Evolutionary conservation across 1,140 invertebrate species (phyloP).

Genomic region (Bombus haemorrhoidalis): DNA sequence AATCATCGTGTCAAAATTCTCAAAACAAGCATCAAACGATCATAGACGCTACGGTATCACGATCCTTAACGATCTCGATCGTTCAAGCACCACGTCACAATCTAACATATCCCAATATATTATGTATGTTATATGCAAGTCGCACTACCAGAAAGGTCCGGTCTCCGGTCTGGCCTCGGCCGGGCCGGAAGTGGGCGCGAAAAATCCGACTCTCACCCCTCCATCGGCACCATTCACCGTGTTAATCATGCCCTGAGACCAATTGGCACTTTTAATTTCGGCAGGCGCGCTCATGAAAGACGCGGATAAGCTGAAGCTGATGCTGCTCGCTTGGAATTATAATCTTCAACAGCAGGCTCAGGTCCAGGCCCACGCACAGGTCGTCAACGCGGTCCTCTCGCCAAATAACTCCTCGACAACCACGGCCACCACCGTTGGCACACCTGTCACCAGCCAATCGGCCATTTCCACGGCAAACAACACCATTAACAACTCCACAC

Average conservation of each 20-base stretch:
- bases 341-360: conserved; percentile 86
- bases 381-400: conserved; percentile 79
- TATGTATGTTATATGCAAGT: neutral
- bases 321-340: conserved; percentile 93
- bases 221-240: conserved; percentile 15
- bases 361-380: conserved; percentile 76
- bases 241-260: conserved; percentile 53
- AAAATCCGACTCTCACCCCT: neutral
- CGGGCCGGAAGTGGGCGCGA: neutral
- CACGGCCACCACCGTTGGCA: conserved; percentile 80
- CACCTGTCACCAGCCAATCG: conserved; percentile 81
- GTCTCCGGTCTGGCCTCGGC: no score
- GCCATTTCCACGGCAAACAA: conserved; percentile 81
- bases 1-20: neutral
- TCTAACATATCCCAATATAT: neutral
- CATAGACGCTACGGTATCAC: neutral
- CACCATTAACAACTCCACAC: conserved; percentile 81
- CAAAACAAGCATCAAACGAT: neutral
- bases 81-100: neutral
- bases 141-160: neutral
- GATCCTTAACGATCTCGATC: neutral
- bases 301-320: conserved; percentile 92
- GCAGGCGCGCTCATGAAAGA: conserved; percentile 88
- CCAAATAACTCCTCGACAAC: conserved; percentile 81
- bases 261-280: conserved; percentile 80